Evolutionary conservation across 1,140 invertebrate species (phyloP).

Genomic region (Tetraneura akinire): DNA sequence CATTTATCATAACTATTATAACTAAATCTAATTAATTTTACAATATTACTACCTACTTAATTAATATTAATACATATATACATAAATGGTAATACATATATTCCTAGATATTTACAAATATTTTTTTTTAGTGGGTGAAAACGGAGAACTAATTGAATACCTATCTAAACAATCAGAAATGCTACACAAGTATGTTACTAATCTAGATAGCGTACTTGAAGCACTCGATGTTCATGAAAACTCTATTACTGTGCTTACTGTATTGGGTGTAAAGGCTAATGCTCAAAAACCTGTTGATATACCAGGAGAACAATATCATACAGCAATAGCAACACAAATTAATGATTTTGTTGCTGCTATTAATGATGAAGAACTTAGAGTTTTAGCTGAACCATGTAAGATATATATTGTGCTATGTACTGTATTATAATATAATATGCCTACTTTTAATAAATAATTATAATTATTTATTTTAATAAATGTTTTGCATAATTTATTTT

Average conservation of each 20-base stretch:
- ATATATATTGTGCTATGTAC: conserved; percentile 11
- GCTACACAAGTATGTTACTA: conserved; percentile 76
- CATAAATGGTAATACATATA: too few relatives aligned
- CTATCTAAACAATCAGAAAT: conserved; percentile 79
- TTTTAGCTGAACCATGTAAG: conserved; percentile 83
- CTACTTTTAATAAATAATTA: too few relatives aligned
- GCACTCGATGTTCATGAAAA: conserved; percentile 87
- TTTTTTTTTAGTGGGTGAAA: neutral
- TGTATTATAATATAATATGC: too few relatives aligned
- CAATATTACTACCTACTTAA: too few relatives aligned
- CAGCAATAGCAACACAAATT: conserved; percentile 67
- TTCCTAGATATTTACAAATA: neutral
- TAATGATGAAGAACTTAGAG: conserved; percentile 84
- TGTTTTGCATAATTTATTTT: conserved; percentile 45
- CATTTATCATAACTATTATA: too few relatives aligned
- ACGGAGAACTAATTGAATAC: conserved; percentile 67
- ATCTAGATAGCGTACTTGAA: conserved; percentile 84
- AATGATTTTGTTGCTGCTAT: conserved; percentile 83
- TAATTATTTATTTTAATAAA: too few relatives aligned
- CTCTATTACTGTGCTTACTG: conserved; percentile 81
- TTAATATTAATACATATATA: too few relatives aligned
- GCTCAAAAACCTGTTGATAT: conserved; percentile 57
- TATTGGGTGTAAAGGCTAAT: conserved; percentile 73
- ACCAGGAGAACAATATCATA: conserved; percentile 57
- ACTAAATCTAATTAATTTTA: too few relatives aligned